phyloP scores from a whole-genome alignment of 2,888 invertebrate genomes.

The Antitype chi region DNA sequence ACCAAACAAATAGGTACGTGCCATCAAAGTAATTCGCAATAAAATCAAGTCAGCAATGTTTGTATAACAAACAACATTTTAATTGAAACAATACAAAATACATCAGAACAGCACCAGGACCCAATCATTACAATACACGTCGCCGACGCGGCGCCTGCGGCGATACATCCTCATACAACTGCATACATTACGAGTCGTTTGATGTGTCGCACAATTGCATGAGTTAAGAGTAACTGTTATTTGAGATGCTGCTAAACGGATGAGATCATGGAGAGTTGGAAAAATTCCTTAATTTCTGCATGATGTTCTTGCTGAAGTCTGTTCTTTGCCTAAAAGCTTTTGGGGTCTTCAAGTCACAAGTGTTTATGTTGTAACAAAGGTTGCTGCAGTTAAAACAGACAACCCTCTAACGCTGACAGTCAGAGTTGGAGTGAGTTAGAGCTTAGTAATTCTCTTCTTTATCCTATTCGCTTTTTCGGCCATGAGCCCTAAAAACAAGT shows the following conservation, averaged over 20 bases:
- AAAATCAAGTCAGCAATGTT: constrained; percentile 17
- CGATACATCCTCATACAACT: constrained; percentile 41
- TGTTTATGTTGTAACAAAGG: not conserved
- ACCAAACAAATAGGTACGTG: not conserved
- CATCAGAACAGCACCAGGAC: constrained; percentile 19
- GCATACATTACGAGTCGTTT: constrained; percentile 33
- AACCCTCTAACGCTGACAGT: not conserved
- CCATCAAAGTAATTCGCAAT: constrained; percentile 10
- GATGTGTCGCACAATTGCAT: constrained; percentile 16
- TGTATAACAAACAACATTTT: constrained; percentile 7
- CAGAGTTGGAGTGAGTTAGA: not conserved
- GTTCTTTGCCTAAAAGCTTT: not conserved
- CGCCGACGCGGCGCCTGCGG: constrained; percentile 43
- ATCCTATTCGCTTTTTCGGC: not conserved
- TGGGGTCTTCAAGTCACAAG: not conserved
- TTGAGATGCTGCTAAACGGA: constrained; percentile 15
- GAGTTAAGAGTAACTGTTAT: constrained; percentile 15
- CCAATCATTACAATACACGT: constrained; percentile 47
- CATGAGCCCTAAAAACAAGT: not conserved
- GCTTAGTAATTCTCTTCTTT: not conserved
- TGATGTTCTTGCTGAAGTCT: not conserved
- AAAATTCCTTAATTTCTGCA: not conserved
- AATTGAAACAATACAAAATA: constrained; percentile 48
- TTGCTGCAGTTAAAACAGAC: not conserved
- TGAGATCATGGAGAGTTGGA: constrained; percentile 14